Percentiles rank a stretch among this genome's conserved stretches.
Evolutionary conservation across 2,113 vertebrate species (phyloP).

Genomic region (Chaetorhynchus papuensis): DNA sequence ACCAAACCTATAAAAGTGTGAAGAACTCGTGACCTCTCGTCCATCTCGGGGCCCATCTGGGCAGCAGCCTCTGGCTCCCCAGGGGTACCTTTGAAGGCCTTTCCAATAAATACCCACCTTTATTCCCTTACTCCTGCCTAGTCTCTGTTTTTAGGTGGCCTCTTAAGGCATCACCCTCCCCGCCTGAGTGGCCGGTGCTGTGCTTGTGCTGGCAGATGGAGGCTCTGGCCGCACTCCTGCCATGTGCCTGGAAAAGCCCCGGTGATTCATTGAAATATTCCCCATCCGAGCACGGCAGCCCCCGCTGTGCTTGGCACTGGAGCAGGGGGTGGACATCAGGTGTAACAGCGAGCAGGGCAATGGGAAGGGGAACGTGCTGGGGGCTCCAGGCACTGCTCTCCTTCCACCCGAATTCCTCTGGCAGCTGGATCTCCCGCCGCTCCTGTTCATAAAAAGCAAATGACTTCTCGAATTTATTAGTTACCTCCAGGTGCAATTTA

Average conservation of each 20-base stretch:
- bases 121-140: too few relatives aligned
- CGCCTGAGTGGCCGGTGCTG: fast-evolving
- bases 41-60: too few relatives aligned
- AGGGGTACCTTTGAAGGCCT: too few relatives aligned
- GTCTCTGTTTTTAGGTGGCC: too few relatives aligned
- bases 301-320: background rate
- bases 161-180: background rate
- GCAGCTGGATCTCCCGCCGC: background rate
- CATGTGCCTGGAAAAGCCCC: fast-evolving
- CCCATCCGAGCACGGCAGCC: fast-evolving
- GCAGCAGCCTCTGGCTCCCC: too few relatives aligned
- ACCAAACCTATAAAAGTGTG: too few relatives aligned
- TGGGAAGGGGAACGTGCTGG: background rate
- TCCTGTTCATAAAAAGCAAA: conserved; percentile 64
- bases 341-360: background rate
- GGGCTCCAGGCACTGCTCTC: background rate
- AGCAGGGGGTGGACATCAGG: background rate
- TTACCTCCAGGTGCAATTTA: conserved; percentile 66
- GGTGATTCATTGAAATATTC: background rate
- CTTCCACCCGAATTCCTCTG: background rate
- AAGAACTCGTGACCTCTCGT: too few relatives aligned
- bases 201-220: fast-evolving
- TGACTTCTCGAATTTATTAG: conserved; percentile 66
- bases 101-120: too few relatives aligned
- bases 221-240: background rate